Conservation (phyloP, 2,113 vertebrate species). For the Passer montanus region DNA sequence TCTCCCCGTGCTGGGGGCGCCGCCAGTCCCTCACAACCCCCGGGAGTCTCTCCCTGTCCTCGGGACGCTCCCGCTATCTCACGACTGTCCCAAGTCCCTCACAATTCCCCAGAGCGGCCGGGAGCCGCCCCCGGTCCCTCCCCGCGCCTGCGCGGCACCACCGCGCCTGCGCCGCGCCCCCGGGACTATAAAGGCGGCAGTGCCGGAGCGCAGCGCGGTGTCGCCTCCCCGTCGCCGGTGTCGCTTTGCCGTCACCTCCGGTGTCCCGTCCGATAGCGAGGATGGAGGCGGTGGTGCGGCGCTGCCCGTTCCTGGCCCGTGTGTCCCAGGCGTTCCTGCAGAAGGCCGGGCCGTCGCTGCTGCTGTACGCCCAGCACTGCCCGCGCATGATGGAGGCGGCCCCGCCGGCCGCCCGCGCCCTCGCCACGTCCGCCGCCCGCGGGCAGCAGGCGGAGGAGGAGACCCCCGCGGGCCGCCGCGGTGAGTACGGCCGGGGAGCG, state of each 20-base stretch:
- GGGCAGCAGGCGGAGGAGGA: constrained; percentile 80
- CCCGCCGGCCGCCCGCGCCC: constrained; percentile 78
- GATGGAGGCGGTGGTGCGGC: constrained; percentile 91
- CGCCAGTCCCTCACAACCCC: accelerated
- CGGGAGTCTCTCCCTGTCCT: no score
- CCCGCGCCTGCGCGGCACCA: not conserved
- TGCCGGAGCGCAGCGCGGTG: accelerated
- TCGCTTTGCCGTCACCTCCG: not conserved
- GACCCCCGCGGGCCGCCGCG: constrained; percentile 60
- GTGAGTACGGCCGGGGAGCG: constrained; percentile 65
- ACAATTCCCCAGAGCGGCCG: not conserved
- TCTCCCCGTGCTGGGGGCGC: accelerated
- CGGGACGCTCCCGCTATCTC: accelerated
- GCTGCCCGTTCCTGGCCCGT: constrained; percentile 92
- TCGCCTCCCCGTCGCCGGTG: accelerated
- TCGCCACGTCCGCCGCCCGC: constrained; percentile 79
- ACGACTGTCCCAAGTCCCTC: accelerated
- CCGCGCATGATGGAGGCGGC: constrained; percentile 94
- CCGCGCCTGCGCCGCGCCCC: not conserved
- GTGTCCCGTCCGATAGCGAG: not conserved
- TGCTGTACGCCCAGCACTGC: constrained; percentile 89
- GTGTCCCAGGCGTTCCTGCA: constrained; percentile 92
- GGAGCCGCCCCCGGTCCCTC: accelerated
- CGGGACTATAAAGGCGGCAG: not conserved
- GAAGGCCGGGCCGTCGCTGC: constrained; percentile 87